phyloP scores from a whole-genome alignment of 2,888 invertebrate species.

The Podabrus alpinus region DNA sequence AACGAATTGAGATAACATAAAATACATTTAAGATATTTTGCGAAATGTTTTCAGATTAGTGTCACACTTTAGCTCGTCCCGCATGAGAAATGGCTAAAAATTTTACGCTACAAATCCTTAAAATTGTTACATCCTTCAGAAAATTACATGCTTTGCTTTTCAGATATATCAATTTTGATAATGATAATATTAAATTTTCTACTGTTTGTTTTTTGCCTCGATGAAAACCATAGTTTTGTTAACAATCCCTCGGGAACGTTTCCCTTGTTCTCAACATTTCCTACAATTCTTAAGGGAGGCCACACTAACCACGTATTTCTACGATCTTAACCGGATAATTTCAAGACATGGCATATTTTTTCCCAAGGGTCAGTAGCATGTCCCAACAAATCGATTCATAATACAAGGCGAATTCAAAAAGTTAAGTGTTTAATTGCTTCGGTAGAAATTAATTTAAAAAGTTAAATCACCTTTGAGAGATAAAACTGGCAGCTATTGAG shows the following conservation, averaged over 20 bases:
- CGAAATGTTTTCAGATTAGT: slow-evolving; percentile 21
- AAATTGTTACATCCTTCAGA: slow-evolving; percentile 9
- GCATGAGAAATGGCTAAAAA: slow-evolving; percentile 19
- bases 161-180: slow-evolving; percentile 14
- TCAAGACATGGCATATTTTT: background rate
- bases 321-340: background rate
- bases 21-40: slow-evolving; percentile 8
- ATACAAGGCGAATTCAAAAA: background rate
- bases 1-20: slow-evolving; percentile 5
- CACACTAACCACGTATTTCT: background rate
- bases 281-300: background rate
- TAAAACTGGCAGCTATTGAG: too few species aligned
- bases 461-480: too few species aligned
- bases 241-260: background rate
- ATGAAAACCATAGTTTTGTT: slow-evolving; percentile 11
- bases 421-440: background rate
- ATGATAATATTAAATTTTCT: slow-evolving; percentile 16
- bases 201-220: slow-evolving; percentile 14
- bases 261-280: background rate
- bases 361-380: background rate
- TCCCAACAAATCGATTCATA: background rate
- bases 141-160: slow-evolving; percentile 15
- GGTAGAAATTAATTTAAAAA: too few species aligned
- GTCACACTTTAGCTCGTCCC: slow-evolving; percentile 14
- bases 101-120: slow-evolving; percentile 21